phyloP scores from a whole-genome alignment of 2,797 vertebrate species.

The Bovichtus variegatus region DNA sequence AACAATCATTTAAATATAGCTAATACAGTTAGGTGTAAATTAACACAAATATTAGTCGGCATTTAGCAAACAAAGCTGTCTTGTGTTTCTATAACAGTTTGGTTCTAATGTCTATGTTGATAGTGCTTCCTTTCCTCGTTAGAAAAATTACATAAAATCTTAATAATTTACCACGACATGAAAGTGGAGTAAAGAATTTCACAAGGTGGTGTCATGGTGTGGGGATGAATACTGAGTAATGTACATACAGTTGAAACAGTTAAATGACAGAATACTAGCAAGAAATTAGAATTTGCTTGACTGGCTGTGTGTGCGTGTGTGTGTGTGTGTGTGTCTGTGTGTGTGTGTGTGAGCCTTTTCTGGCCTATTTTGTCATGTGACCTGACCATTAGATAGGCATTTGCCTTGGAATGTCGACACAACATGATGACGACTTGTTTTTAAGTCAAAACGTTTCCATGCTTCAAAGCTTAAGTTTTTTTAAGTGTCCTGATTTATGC shows the following conservation, averaged over 20 bases:
- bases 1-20: background rate
- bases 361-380: conserved; percentile 9
- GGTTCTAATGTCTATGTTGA: background rate
- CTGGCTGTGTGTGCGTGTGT: too few relatives aligned
- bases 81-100: background rate
- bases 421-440: background rate
- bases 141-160: background rate
- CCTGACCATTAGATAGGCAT: background rate
- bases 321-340: too few relatives aligned
- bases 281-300: background rate
- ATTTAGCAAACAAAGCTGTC: background rate
- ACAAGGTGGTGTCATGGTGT: background rate
- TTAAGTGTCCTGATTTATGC: background rate
- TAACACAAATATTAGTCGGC: background rate
- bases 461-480: background rate
- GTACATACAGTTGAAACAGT: background rate
- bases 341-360: background rate
- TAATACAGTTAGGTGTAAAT: background rate
- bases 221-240: background rate
- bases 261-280: background rate
- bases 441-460: background rate
- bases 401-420: background rate
- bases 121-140: background rate
- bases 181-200: background rate
- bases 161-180: background rate